Evolutionary conservation across 1,140 invertebrate genomes (phyloP).

Genomic region (Galleria mellonella): DNA sequence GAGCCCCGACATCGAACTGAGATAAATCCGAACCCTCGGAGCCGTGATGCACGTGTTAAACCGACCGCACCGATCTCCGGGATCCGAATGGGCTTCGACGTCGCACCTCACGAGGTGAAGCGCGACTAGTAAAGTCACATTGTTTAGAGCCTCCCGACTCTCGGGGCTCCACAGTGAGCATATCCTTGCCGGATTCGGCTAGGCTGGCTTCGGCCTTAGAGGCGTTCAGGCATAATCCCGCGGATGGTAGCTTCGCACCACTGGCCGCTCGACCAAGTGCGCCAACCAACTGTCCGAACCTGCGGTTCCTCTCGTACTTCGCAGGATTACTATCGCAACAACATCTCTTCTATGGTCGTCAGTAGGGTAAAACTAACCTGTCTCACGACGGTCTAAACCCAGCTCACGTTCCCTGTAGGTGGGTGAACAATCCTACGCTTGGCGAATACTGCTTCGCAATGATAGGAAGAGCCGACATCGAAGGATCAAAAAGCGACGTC

Average conservation of each 20-base stretch:
- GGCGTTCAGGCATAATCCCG: constrained; percentile 89
- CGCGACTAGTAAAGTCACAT: constrained; percentile 78
- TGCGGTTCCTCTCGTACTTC: constrained; percentile 80
- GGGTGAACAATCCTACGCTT: constrained; percentile 90
- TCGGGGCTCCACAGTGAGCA: constrained; percentile 63
- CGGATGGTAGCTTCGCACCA: constrained; percentile 88
- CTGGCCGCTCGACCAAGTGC: constrained; percentile 79
- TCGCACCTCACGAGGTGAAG: constrained; percentile 53
- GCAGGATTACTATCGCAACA: constrained; percentile 76
- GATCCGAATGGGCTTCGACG: constrained; percentile 1
- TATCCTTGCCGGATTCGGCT: constrained; percentile 75
- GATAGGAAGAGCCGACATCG: constrained; percentile 91
- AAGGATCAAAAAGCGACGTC: constrained; percentile 90
- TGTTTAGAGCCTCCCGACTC: constrained; percentile 75
- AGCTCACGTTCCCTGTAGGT: constrained; percentile 84
- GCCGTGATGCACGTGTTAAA: constrained; percentile 71
- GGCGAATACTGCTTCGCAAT: constrained; percentile 89
- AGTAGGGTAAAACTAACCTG: constrained; percentile 84
- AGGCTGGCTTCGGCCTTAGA: constrained; percentile 85
- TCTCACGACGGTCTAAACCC: constrained; percentile 88
- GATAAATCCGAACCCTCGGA: constrained; percentile 43
- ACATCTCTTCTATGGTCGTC: no score
- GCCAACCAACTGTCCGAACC: constrained; percentile 84
- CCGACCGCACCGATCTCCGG: constrained; percentile 13
- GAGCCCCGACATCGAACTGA: constrained; percentile 77